Evolutionary conservation across 2,113 vertebrate species (phyloP).

Genomic region (Apistogramma diplotaenia): DNA sequence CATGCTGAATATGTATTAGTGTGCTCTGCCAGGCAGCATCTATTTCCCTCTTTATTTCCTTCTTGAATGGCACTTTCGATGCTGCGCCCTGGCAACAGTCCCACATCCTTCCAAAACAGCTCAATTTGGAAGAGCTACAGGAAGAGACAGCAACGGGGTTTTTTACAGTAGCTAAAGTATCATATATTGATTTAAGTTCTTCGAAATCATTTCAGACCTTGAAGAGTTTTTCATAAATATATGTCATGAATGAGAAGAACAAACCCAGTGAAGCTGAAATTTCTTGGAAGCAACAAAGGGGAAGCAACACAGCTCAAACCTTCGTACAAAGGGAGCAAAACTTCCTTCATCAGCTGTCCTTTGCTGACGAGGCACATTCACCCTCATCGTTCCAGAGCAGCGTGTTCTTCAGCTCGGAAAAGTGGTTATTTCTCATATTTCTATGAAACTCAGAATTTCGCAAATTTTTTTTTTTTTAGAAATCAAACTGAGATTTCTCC

Average conservation of each 20-base stretch:
- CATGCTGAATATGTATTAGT: slow-evolving; percentile 56
- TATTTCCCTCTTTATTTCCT: slow-evolving; percentile 11
- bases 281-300: neutral
- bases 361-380: too few species aligned
- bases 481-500: neutral
- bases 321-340: neutral
- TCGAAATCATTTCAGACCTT: neutral
- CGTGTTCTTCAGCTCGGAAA: too few species aligned
- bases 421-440: neutral
- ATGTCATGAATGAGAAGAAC: neutral
- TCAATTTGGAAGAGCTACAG: slow-evolving; percentile 6
- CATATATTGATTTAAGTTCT: neutral
- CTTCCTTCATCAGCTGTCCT: too few species aligned
- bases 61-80: slow-evolving; percentile 17
- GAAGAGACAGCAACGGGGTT: neutral
- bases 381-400: too few species aligned
- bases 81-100: neutral
- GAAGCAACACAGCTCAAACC: neutral
- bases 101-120: neutral
- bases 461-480: neutral
- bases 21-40: neutral
- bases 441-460: neutral
- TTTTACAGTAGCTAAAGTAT: neutral
- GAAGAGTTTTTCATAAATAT: neutral
- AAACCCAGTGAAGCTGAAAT: neutral